Base-by-base conservation (phyloP, 2,797 vertebrate species). In the Rhinella marina region DNA sequence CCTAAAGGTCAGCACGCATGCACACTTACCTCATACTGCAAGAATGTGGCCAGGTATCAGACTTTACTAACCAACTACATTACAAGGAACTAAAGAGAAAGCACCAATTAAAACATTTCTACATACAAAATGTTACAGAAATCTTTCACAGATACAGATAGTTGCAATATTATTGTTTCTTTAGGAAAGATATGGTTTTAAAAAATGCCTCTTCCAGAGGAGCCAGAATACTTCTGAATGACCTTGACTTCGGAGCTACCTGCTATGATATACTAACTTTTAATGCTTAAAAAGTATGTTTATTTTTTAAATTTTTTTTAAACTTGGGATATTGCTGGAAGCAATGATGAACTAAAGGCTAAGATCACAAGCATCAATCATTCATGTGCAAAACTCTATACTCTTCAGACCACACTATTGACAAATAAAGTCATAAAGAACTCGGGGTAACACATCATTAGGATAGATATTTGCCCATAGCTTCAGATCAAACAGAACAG, bases 291-390 rank as follows among this genome's bases (percentile, higher is more conserved):
- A n/a, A 73, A 73, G 70, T 17, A 73, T 41, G 10, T 27, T n/a
- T n/a, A n/a, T n/a, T n/a, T n/a, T n/a, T n/a, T n/a, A n/a, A n/a
- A n/a, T 1, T 19, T 73, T 27, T 68, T 27, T 70, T 70, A 29
- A 41, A n/a, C n/a, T n/a, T 23, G 59, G 23, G 59, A 68, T 27
- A 5, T 32, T 72, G 68, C 52, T 57, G 25, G 11, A 57, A 19
- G 76, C 54, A 79, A 16, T 25, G n/a, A 16, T 79, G 23, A 27
- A 16, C 76, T 79, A 29, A 57, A 79, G n/a, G 52, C 6, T 79
- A 79, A 79, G 54, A 57, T 79, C 59, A 61, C 1, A 61, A 61
- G 59, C n/a, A 57, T 79, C 54, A 57, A 54, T 79, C 77, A 79
- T 56, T 27, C 14, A 57, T 25, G 27, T 29, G 21, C n/a, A 54